Evolutionary conservation across 1,140 invertebrate species (phyloP).

Genomic region (Coptotermes formosanus): DNA sequence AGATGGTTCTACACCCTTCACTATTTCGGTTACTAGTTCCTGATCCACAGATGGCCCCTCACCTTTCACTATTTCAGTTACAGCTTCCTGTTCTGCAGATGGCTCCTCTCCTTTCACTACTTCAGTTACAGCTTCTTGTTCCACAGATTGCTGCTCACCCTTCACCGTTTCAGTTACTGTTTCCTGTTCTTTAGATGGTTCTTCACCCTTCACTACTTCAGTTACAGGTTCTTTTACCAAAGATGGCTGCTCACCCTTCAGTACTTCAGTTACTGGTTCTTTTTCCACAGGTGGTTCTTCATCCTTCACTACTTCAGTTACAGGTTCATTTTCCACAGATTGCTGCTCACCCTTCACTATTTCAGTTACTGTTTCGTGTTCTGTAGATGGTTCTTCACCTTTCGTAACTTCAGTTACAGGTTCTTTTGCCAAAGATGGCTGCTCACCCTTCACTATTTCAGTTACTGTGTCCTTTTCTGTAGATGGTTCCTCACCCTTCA

Average conservation of each 20-base stretch:
- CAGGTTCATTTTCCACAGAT: not conserved
- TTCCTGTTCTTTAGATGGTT: not conserved
- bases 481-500: not conserved
- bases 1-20: not conserved
- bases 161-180: not conserved
- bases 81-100: not conserved
- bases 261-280: not conserved
- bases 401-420: slow-evolving; percentile 14
- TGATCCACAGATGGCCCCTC: not conserved
- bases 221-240: not conserved
- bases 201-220: not conserved
- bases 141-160: not conserved
- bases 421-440: not conserved
- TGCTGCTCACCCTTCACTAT: slow-evolving; percentile 34
- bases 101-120: not conserved
- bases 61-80: not conserved
- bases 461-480: not conserved
- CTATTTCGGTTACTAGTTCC: not conserved
- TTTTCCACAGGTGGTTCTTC: not conserved
- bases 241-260: not conserved
- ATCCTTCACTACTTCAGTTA: not conserved
- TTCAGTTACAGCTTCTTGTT: not conserved
- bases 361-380: slow-evolving; percentile 38
- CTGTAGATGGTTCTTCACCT: slow-evolving; percentile 25
- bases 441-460: slow-evolving; percentile 23